Percentiles rank a stretch among this genome's conserved stretches.
phyloP scores from a whole-genome alignment of 1,140 invertebrate species.

The Nephotettix cincticeps region DNA sequence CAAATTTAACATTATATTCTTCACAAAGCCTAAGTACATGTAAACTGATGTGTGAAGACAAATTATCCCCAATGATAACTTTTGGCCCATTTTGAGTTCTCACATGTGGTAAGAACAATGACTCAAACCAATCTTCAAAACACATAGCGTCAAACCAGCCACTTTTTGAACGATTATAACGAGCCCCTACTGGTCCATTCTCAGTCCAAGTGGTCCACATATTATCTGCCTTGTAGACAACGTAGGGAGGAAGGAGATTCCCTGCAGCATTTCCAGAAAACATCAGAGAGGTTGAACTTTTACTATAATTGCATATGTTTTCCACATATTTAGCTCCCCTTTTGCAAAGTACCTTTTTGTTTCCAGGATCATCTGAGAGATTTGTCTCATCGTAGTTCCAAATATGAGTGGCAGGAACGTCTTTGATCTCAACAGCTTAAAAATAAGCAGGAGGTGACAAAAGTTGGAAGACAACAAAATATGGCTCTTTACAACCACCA shows the following conservation, averaged over 20 bases:
- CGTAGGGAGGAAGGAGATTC: conserved; percentile 42
- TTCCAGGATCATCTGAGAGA: conserved; percentile 45
- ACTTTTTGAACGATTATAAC: conserved; percentile 39
- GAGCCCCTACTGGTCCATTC: conserved; percentile 41
- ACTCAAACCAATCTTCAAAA: conserved; percentile 45
- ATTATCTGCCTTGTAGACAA: conserved; percentile 46
- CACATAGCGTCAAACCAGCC: conserved; percentile 45
- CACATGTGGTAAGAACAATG: conserved; percentile 38
- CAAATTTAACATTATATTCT: conserved; percentile 33
- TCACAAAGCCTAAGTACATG: conserved; percentile 17
- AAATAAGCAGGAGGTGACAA: no score
- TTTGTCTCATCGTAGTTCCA: conserved; percentile 51
- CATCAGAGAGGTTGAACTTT: conserved; percentile 34
- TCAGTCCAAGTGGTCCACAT: conserved; percentile 45
- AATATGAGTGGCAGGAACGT: conserved; percentile 43
- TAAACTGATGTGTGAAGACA: conserved; percentile 42
- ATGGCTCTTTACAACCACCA: conserved; percentile 12
- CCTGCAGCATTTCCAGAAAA: conserved; percentile 31
- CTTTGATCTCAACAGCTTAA: no score
- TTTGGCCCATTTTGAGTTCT: conserved; percentile 41
- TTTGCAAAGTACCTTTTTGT: conserved; percentile 34
- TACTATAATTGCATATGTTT: conserved; percentile 30
- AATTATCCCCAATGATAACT: conserved; percentile 47
- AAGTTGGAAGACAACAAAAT: conserved; percentile 12
- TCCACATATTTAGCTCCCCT: conserved; percentile 32